Evolutionary conservation across 2,888 invertebrate species (phyloP), one percentile per base, ranked within the genome.

Genomic region (Nemapogon koenigi): DNA sequence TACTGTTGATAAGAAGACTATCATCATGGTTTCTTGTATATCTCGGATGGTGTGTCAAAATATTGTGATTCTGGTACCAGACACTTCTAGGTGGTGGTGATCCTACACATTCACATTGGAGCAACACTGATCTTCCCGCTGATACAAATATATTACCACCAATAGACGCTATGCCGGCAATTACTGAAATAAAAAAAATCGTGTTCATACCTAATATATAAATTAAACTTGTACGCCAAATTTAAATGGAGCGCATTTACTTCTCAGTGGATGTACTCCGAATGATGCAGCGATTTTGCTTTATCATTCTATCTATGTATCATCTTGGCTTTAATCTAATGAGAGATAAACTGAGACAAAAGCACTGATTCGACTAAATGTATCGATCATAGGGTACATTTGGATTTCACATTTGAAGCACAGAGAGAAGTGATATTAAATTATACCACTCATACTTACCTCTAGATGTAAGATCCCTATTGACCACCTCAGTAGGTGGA

Each of bases 91-190:
- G 72, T 0, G 71, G 64, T 0, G 75, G 75, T 0, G 52, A 48
- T 0, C 75, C 75, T 29, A 66, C 66, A 25, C 69, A 69, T 16
- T 59, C 57, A 42, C 75, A 76, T 4, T 57, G 59, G 1, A 76
- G 57, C 0, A 69, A 59, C 1, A 70, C 41, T 0, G 69, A 63
- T 2, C 62, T 59, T 0, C 72, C 70, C 0, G 62, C 72, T 0
- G 68, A 68, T 0, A 59, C 67, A 3, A 66, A 62, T 1, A 73
- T 49, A 0, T 52, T 45, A 0, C 71, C 72, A 0, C 85, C 83
- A 16, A 86, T 78, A 1, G 84, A 83, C 0, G 84, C 81, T 4
- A 86, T 83, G 11, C 82, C 80, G 0, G 86, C 86, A 2, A 84
- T 81, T 35, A 83, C 86, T 85, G 58, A 0, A 57, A 55, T 26